Conservation (phyloP, 2,797 vertebrate genomes). For the Enteromius thamalakanensis region DNA sequence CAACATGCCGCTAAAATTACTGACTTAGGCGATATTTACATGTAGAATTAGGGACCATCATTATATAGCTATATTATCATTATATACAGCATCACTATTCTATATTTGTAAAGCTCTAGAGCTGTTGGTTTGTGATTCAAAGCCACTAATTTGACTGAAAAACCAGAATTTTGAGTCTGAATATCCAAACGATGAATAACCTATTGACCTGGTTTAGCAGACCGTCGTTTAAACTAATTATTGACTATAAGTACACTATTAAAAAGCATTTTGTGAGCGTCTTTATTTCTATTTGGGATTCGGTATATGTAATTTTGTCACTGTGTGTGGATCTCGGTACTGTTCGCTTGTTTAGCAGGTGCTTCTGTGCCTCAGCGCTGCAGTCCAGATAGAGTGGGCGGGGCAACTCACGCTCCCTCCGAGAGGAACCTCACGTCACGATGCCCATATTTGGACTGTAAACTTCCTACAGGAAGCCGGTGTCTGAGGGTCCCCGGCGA, state of each 20-base stretch:
- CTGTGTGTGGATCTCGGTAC: not conserved
- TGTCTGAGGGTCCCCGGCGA: constrained; percentile 13
- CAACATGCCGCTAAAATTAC: not conserved
- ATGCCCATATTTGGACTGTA: constrained; percentile 74
- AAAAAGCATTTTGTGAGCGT: not conserved
- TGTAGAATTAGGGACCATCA: not conserved
- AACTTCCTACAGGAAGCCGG: constrained; percentile 68
- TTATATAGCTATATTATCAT: not conserved
- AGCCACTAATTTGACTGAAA: not conserved
- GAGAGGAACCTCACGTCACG: constrained; percentile 74
- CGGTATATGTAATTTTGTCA: not conserved
- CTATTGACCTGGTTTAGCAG: not conserved
- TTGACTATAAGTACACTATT: not conserved
- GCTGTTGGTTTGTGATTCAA: not conserved
- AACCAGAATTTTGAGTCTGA: constrained; percentile 4
- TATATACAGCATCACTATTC: not conserved
- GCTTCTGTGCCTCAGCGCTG: not conserved
- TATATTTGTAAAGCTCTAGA: not conserved
- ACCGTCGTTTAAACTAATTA: not conserved
- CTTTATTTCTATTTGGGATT: not conserved
- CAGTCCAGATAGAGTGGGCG: constrained; percentile 62
- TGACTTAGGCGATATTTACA: no score
- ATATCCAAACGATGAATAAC: not conserved
- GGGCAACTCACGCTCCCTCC: constrained; percentile 69
- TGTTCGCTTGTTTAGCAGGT: not conserved